Percentiles rank a stretch among this genome's conserved stretches.
phyloP scores from a whole-genome alignment of 2,797 vertebrate genomes.

The Alfaro cultratus region DNA sequence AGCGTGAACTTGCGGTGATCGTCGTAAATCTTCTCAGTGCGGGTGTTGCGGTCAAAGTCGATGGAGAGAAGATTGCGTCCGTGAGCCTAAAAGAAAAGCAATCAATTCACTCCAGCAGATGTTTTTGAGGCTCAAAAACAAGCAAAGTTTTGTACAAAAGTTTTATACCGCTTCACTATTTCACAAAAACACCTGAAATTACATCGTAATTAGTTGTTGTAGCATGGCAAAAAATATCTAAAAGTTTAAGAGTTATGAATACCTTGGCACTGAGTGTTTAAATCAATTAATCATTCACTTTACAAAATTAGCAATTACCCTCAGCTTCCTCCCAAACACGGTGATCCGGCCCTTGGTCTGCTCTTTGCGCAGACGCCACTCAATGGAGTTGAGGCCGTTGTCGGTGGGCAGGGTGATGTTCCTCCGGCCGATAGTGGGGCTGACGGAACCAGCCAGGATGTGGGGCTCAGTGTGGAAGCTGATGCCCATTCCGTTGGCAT shows the following conservation, averaged over 20 bases:
- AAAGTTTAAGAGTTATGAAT: background rate
- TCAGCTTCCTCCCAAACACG: conserved; percentile 96
- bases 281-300: background rate
- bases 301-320: conserved; percentile 79
- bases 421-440: conserved; percentile 96
- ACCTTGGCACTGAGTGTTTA: background rate
- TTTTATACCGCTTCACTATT: background rate
- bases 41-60: conserved; percentile 97
- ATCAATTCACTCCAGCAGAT: background rate
- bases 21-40: conserved; percentile 98
- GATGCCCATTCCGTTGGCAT: conserved; percentile 98
- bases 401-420: conserved; percentile 98
- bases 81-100: conserved; percentile 84
- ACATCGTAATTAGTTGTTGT: background rate
- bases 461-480: conserved; percentile 99
- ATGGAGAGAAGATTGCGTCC: conserved; percentile 96
- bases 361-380: conserved; percentile 98
- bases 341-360: conserved; percentile 98
- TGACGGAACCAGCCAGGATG: conserved; percentile 95
- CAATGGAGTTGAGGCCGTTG: conserved; percentile 97
- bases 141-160: background rate
- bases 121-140: background rate
- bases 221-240: background rate
- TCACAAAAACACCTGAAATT: background rate
- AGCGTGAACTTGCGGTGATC: conserved; percentile 98